Conservation (phyloP, 2,113 vertebrate species). For the Myiozetetes cayanensis region DNA sequence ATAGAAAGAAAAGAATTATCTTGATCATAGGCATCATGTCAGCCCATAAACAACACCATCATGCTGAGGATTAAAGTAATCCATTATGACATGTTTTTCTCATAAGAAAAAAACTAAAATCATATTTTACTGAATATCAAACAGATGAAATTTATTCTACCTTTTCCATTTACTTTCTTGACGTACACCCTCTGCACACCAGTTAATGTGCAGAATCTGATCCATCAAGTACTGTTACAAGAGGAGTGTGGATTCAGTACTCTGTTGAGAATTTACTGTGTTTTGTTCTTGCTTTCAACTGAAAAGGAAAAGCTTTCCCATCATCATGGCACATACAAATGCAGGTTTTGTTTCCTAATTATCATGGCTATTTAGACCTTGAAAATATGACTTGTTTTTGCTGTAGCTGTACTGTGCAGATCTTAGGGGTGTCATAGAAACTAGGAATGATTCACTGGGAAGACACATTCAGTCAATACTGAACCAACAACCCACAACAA, state of each 20-base stretch:
- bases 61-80: background rate
- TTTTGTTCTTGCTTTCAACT: background rate
- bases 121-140: background rate
- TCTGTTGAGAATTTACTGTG: background rate
- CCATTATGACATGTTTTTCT: background rate
- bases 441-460: constrained; percentile 13
- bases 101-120: background rate
- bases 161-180: background rate
- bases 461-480: background rate
- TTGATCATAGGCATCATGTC: background rate
- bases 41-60: background rate
- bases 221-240: background rate
- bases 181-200: background rate
- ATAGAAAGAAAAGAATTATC: background rate
- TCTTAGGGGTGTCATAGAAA: constrained; percentile 55
- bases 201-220: background rate
- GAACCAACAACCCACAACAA: constrained; percentile 10
- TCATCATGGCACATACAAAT: background rate
- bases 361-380: constrained; percentile 23
- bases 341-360: constrained; percentile 15
- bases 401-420: background rate
- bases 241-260: background rate
- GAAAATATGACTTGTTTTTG: constrained; percentile 14
- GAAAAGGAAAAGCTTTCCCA: background rate
- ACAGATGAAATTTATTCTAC: background rate